Conservation (phyloP, 2,797 vertebrate genomes). For the Pristis pectinata region DNA sequence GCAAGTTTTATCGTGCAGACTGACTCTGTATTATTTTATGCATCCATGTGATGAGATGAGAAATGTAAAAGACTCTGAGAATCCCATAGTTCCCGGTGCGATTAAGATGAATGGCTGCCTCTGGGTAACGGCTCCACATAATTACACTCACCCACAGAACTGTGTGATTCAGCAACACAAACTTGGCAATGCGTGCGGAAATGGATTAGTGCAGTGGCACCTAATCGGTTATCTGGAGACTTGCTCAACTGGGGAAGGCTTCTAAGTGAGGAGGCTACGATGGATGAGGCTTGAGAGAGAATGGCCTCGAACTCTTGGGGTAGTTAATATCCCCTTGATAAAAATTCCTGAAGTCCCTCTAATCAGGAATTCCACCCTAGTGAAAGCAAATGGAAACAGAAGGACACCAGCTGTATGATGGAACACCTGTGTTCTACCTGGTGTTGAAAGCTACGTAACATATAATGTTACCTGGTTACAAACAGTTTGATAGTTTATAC, state of each 20-base stretch:
- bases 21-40: background rate
- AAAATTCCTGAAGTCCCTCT: background rate
- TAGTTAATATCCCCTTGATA: background rate
- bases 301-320: background rate
- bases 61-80: background rate
- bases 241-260: background rate
- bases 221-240: background rate
- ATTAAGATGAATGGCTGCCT: background rate
- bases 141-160: background rate
- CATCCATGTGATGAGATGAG: background rate
- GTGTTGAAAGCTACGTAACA: background rate
- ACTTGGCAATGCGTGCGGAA: background rate
- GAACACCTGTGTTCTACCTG: background rate
- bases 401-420: background rate
- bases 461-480: background rate
- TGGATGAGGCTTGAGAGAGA: background rate
- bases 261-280: background rate
- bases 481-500: background rate
- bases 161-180: background rate
- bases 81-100: background rate
- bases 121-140: background rate
- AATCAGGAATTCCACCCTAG: background rate
- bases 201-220: background rate
- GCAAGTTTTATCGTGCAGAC: background rate
- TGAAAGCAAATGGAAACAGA: background rate